phyloP scores from a whole-genome alignment of 2,797 vertebrate genomes.

The Taenioides sp. region DNA sequence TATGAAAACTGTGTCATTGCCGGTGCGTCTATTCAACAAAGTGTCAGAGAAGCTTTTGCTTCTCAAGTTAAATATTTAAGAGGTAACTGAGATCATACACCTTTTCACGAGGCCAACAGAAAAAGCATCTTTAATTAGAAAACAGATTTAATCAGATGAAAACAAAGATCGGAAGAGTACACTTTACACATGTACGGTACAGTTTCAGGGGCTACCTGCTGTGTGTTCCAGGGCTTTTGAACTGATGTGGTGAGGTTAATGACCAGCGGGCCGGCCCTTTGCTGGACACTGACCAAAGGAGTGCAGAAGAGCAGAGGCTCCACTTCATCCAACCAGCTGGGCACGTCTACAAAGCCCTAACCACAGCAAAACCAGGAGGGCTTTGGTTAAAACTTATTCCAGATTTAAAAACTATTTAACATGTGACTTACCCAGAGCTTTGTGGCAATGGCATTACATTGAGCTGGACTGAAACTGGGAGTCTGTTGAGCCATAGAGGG shows the following conservation, averaged over 20 bases:
- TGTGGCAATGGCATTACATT: conserved; percentile 68
- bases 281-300: conserved; percentile 71
- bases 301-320: conserved; percentile 69
- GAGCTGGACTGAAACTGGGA: conserved; percentile 54
- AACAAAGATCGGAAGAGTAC: conserved; percentile 12
- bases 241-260: conserved; percentile 30
- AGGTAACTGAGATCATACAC: conserved; percentile 50
- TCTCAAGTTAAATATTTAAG: conserved; percentile 68
- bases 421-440: conserved; percentile 76
- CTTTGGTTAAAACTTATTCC: neutral
- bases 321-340: conserved; percentile 65
- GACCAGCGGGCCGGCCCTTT: conserved; percentile 54
- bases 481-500: conserved; percentile 57
- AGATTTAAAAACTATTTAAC: neutral
- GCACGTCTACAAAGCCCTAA: conserved; percentile 69
- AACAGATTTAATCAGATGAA: conserved; percentile 26
- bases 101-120: conserved; percentile 37
- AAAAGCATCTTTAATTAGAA: conserved; percentile 41
- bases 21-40: conserved; percentile 32
- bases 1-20: conserved; percentile 17
- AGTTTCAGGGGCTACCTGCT: conserved; percentile 70
- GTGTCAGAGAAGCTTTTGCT: conserved; percentile 37
- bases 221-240: conserved; percentile 73
- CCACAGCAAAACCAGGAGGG: neutral
- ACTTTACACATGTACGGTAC: neutral